A percentile compares a stretch with the other conserved stretches of the same genome.
Evolutionary conservation across 2,797 vertebrate species (phyloP).

Genomic region (Diceros bicornis): DNA sequence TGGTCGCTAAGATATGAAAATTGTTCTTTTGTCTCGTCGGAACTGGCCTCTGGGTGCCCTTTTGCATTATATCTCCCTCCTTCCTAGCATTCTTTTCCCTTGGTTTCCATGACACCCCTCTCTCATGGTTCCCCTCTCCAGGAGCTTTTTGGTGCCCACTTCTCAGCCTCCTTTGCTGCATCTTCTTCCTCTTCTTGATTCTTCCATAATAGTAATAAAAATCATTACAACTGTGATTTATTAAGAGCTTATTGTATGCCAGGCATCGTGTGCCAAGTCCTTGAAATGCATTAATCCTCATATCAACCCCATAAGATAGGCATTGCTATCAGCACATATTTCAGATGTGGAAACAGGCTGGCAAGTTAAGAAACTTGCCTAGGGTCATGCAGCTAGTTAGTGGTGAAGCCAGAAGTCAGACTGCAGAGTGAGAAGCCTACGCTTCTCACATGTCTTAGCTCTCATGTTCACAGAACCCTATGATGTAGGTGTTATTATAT

Average conservation of each 20-base stretch:
- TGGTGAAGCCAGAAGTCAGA: background rate
- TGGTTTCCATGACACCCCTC: constrained; percentile 69
- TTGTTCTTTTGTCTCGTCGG: constrained; percentile 32
- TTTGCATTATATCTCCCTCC: background rate
- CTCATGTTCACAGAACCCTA: background rate
- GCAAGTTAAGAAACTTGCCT: background rate
- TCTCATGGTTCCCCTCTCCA: background rate
- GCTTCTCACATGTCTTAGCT: background rate
- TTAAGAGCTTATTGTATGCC: background rate
- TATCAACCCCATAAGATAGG: background rate
- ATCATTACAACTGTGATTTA: background rate
- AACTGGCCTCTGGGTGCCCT: constrained; percentile 25
- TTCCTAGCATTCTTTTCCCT: constrained; percentile 49
- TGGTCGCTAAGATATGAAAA: constrained; percentile 56
- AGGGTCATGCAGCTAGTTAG: background rate
- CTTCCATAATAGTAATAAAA: background rate
- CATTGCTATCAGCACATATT: background rate
- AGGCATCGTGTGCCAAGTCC: background rate
- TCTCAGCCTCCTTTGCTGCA: constrained; percentile 17
- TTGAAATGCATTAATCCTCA: constrained; percentile 42
- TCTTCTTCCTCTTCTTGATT: constrained; percentile 27
- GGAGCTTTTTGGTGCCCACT: background rate
- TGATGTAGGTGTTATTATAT: background rate
- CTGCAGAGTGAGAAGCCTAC: background rate
- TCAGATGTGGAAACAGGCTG: background rate